Evolutionary conservation across 2,797 vertebrate genomes (phyloP), one percentile per base, ranked within the genome.

Genomic region (Gymnothorax reevesii): DNA sequence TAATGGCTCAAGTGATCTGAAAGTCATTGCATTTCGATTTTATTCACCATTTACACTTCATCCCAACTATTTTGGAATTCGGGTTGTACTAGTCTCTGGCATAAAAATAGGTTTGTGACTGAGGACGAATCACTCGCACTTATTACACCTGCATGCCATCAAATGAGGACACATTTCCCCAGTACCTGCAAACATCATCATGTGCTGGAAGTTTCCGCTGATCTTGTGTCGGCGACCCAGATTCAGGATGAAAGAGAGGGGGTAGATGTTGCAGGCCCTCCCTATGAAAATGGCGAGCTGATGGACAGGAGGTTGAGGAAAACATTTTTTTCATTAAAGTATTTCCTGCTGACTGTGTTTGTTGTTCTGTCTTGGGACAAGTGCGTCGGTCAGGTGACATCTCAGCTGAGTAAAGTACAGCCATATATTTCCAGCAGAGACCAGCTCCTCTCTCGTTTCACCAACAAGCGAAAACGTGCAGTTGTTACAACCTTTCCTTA

Each of bases 151-250:
- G 77, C 55, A 22, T n/a, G 6, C 15, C 8, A 52, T 54, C 49
- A 80, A 77, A 77, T 42, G 33, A 20, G 33, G 73, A 73, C 2
- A 52, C 33, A 15, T n/a, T 49, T 79, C 49, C 27, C 52, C 2
- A 22, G 85, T 95, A 99, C 98, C 98, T 95, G 98, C 97, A 95
- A 99, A 99, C 98, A 99, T 99, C 98, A 99, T 98, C 98, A 99
- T 99, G 91, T 99, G 98, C 93, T 99, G 98, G 93, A 99, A 97
- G 94, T 97, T 99, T 92, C 97, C 97, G 83, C 95, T 96, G 89
- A 99, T 99, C 95, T 98, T 99, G 94, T 99, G 97, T 60, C 98
- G 96, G 90, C 98, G 96, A 73, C 98, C 98, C 83, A 99, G 94
- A 93, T 99, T 99, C 92, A 99, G 89, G 69, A 99, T 95, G 95